These are phyloP conservation scores for Crocidura indochinensis DNA, from an alignment of 2,797 vertebrate genomes.

Conservation along the genomic window DNA sequence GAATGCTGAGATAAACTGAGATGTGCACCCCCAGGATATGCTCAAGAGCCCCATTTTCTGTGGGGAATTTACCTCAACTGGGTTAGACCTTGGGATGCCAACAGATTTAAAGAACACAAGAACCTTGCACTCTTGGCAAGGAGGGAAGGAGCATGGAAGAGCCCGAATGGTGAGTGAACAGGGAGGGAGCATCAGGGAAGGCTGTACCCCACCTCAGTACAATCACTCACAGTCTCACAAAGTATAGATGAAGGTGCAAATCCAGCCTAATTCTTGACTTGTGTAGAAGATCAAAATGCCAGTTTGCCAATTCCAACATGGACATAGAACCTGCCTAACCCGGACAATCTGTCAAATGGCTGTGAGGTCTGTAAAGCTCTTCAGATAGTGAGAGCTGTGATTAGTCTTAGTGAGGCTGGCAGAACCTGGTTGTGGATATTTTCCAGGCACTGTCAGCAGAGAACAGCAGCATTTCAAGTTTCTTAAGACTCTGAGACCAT, in stretches of 20 bases:
- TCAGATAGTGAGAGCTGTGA: too few relatives aligned
- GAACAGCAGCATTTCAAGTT: not conserved
- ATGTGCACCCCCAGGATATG: not conserved
- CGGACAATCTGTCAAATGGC: not conserved
- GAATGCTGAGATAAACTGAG: not conserved
- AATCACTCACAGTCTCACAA: too few relatives aligned
- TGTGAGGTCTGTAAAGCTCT: not conserved
- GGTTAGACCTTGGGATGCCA: too few relatives aligned
- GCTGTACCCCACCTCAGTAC: not conserved
- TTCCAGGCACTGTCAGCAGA: not conserved
- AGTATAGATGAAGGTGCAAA: not conserved
- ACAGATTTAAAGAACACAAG: too few relatives aligned
- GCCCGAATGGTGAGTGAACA: not conserved
- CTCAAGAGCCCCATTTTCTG: not conserved
- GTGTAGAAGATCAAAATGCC: not conserved
- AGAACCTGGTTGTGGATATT: not conserved
- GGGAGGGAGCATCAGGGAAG: not conserved
- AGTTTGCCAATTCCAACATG: not conserved
- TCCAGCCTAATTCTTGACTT: not conserved
- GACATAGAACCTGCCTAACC: not conserved
- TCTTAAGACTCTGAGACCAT: constrained; percentile 3
- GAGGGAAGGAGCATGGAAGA: too few relatives aligned
- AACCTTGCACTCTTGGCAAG: too few relatives aligned
- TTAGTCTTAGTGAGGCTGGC: not conserved
- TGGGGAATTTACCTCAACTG: too few relatives aligned